Evolutionary conservation across 2,113 vertebrate species (phyloP), one percentile per base, ranked within the genome.

Genomic region (Alligator mississippiensis): DNA sequence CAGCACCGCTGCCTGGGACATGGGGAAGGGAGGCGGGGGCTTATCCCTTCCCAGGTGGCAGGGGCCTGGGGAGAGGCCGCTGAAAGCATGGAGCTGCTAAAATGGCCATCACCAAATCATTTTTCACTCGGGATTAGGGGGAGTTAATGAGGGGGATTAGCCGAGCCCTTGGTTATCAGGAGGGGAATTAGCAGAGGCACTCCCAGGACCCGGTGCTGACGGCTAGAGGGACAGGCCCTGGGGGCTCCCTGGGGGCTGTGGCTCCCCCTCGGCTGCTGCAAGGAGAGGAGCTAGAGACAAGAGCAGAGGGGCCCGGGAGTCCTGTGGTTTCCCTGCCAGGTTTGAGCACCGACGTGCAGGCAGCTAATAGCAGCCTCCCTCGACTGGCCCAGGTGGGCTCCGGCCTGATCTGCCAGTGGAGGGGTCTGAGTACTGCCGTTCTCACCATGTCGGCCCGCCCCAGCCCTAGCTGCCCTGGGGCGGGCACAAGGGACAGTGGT

Each of bases 91-190:
- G 38, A 59, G 82, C 17, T 93, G 57, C 59, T 81, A 28, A 30
- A 78, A 47, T 18, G 21, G 68, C 75, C 38, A 62, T 77, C 77
- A 58, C 81, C 25, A 2, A 77, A 19, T 77, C 81, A 28, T 89
- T 80, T 47, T 89, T 86, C 83, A 55, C 64, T 64, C 62, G 5
- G 75, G 75, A 82, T 87, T 82, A 93, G 38, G 25, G 28, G 34
- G 54, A 38, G 57, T 59, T 79, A 90, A 90, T 82, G 84, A 86
- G 83, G 27, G 84, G 87, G 83, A 87, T 91, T 91, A 91, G 74
- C 47, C 18, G 78, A 78, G 81, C 77, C 60, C 63, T 54, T 47
- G 80, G 84, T 60, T 78, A 82, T 82, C 90, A 13, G 81, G 38
- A 55, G 62, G 82, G 77, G 83, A 61, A 84, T 80, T 54, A 87